Evolutionary conservation across 1,140 invertebrate species (phyloP).

Genomic region (Nephotettix cincticeps): DNA sequence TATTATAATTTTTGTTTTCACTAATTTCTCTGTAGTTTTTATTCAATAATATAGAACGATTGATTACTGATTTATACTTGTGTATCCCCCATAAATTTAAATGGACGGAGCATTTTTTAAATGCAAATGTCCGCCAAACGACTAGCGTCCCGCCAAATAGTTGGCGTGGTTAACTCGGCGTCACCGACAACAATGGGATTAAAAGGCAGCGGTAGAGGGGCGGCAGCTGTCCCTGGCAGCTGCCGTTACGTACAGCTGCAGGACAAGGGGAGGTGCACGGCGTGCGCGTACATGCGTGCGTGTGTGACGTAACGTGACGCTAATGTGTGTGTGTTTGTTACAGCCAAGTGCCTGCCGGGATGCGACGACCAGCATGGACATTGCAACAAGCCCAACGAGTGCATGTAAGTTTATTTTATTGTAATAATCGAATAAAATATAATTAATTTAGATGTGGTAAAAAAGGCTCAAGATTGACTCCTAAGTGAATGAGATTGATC

Average conservation of each 20-base stretch:
- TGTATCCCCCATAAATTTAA: too few species aligned
- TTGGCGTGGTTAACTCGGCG: not conserved
- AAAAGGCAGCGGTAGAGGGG: not conserved
- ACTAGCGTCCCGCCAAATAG: constrained; percentile 12
- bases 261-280: not conserved
- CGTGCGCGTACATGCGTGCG: not conserved
- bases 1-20: too few species aligned
- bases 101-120: not conserved
- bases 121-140: too few species aligned
- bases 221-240: not conserved
- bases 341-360: constrained; percentile 88
- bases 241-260: not conserved
- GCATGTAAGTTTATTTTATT: constrained; percentile 76
- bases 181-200: constrained; percentile 19
- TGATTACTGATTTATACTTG: too few species aligned
- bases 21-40: too few species aligned
- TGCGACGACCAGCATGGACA: constrained; percentile 87
- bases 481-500: too few species aligned
- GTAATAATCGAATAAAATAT: too few species aligned
- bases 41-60: too few species aligned
- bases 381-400: constrained; percentile 90
- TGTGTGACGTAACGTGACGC: not conserved
- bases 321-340: constrained; percentile 48
- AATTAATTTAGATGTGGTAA: too few species aligned
- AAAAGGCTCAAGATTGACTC: too few species aligned